Evolutionary conservation across 2,113 vertebrate species (phyloP).

Genomic region (Rhea pennata): DNA sequence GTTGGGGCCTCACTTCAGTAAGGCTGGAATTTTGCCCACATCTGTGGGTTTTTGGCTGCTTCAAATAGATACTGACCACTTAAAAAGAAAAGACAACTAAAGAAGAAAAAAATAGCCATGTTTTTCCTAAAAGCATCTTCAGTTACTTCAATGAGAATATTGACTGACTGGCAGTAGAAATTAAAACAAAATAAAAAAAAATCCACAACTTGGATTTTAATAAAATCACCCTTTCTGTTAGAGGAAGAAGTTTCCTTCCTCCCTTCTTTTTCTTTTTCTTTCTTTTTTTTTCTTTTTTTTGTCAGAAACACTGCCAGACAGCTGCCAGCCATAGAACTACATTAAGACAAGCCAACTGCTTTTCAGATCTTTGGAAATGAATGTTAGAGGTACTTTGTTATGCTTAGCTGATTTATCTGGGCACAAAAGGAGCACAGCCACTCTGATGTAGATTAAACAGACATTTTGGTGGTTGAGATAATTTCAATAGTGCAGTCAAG

Average conservation of each 20-base stretch:
- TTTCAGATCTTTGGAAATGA: slow-evolving; percentile 56
- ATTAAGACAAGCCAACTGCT: slow-evolving; percentile 7
- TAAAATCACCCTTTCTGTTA: neutral
- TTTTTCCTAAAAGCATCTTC: neutral
- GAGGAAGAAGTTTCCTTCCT: neutral
- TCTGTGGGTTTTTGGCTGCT: neutral
- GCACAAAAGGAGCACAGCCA: slow-evolving; percentile 25
- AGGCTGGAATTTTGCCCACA: neutral
- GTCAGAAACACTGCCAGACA: slow-evolving; percentile 36
- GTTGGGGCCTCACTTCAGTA: neutral
- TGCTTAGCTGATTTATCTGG: slow-evolving; percentile 62
- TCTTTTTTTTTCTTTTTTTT: neutral
- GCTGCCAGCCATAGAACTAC: neutral
- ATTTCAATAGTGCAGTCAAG: slow-evolving; percentile 39
- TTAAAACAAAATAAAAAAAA: neutral
- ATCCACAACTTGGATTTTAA: neutral
- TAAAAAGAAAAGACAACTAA: neutral
- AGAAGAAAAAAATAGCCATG: neutral
- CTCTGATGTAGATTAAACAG: slow-evolving; percentile 60
- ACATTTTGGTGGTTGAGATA: slow-evolving; percentile 62
- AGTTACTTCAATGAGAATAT: neutral
- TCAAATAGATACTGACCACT: neutral
- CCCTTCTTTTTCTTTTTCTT: neutral
- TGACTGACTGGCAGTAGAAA: neutral
- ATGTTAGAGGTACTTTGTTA: slow-evolving; percentile 39